Base-by-base conservation (phyloP, 2,888 invertebrate genomes). In the Notocelia uddmanniana region DNA sequence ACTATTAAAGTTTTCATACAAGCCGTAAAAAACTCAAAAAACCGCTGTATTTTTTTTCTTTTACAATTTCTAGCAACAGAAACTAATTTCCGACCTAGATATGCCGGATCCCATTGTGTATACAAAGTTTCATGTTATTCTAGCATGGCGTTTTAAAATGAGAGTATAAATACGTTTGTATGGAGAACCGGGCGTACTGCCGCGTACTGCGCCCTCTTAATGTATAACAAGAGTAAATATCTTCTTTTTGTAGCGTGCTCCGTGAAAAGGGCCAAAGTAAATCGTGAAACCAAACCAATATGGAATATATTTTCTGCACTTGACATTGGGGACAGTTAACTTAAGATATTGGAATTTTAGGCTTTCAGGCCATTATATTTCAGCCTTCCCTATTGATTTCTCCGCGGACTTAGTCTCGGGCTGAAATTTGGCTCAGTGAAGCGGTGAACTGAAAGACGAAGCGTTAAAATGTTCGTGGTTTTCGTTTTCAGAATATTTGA, bases 371-470 rank as follows among this genome's bases (percentile, higher is more conserved):
- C 52, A 54, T 59, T 70, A 60, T 69, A 73, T 69, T 74, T 48
- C 15, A 50, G 55, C 66, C 71, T 59, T 69, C 66, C 57, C 21
- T 72, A 74, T 69, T 63, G 69, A 75, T 75, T 75, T 71, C 45
- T 74, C 69, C 60, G 37, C 54, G 59, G 48, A 66, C 68, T 74
- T 50, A 69, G 68, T 63, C 70, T 67, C 70, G 54, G n/a, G n/a
- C n/a, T n/a, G n/a, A n/a, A n/a, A n/a, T n/a, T n/a, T n/a, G n/a
- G 63, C 54, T 70, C 75, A 73, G 57, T 55, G 66, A 73, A 74
- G 71, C 74, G 68, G 57, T 19, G 71, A 76, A 75, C 72, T 73
- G 64, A 71, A 73, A 74, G 68, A 69, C 37, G 63, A 37, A 18
- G 69, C 50, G 50, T 23, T 63, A 52, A 70, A 58, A 41, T 52